Percentiles rank a stretch among this genome's conserved stretches.
Conservation (phyloP, 2,888 invertebrate genomes). For the Acanthosepion lycidas region DNA sequence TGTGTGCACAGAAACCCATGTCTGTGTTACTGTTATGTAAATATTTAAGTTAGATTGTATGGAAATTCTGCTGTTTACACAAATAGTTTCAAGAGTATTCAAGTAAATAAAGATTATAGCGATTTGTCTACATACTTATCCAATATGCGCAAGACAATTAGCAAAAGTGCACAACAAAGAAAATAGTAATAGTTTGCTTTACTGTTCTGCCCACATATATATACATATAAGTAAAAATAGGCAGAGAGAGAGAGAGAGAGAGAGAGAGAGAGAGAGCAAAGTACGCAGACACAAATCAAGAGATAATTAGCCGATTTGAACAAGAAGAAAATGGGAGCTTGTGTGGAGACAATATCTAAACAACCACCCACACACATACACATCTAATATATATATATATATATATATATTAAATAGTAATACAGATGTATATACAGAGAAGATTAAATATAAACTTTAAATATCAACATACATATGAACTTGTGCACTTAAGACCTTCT, state of each 20-base stretch:
- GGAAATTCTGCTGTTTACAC: background rate
- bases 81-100: background rate
- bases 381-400: background rate
- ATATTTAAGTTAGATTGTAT: background rate
- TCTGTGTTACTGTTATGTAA: background rate
- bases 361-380: background rate
- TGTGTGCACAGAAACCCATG: background rate
- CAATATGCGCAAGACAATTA: background rate
- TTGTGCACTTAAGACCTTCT: background rate
- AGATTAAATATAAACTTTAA: background rate
- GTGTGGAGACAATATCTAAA: background rate
- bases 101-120: background rate
- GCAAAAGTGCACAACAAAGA: background rate
- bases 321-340: background rate
- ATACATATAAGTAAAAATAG: background rate
- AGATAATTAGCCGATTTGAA: constrained; percentile 21
- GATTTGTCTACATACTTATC: constrained; percentile 33
- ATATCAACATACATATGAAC: background rate
- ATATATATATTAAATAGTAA: background rate
- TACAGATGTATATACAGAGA: background rate
- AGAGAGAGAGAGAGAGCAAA: background rate
- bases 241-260: fast-evolving
- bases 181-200: background rate
- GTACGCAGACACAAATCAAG: background rate
- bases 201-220: background rate